Percentiles rank a stretch among this genome's conserved stretches.
Conservation (phyloP, 2,797 vertebrate species). For the Anableps anableps region DNA sequence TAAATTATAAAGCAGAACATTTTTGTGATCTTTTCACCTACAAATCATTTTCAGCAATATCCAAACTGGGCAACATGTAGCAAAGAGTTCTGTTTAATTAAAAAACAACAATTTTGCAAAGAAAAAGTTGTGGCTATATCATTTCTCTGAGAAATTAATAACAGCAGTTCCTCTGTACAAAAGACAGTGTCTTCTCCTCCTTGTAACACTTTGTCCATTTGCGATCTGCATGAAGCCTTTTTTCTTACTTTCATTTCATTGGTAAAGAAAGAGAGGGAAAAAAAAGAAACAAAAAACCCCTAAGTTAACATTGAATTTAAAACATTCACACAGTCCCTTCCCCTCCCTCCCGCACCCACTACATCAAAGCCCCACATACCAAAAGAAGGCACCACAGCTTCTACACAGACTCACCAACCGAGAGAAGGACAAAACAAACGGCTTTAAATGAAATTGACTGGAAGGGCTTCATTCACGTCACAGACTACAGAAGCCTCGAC, state of each 20-base stretch:
- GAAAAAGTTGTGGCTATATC: conserved; percentile 25
- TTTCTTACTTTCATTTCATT: conserved; percentile 25
- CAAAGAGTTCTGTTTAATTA: background rate
- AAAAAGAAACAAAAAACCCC: conserved; percentile 23
- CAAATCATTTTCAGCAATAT: conserved; percentile 63
- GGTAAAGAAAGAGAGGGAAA: conserved; percentile 28
- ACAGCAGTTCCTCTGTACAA: conserved; percentile 52
- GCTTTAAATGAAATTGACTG: conserved; percentile 71
- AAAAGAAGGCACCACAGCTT: conserved; percentile 94
- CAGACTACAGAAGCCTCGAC: conserved; percentile 63
- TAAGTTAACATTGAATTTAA: conserved; percentile 66
- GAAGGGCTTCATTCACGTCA: conserved; percentile 71
- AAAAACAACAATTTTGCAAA: conserved; percentile 9
- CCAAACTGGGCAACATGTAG: conserved; percentile 41
- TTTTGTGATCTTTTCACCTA: conserved; percentile 34
- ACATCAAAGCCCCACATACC: conserved; percentile 78
- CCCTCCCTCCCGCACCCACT: conserved; percentile 34
- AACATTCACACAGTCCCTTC: conserved; percentile 76
- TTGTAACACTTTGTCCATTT: conserved; percentile 56
- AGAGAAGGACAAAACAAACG: conserved; percentile 72
- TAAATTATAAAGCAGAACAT: background rate
- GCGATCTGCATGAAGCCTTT: conserved; percentile 28
- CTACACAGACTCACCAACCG: conserved; percentile 82
- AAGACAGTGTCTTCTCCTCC: conserved; percentile 48
- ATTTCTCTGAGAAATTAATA: conserved; percentile 49